Evolutionary conservation across 2,113 vertebrate species (phyloP).

Genomic region (Bagarius yarrelli): DNA sequence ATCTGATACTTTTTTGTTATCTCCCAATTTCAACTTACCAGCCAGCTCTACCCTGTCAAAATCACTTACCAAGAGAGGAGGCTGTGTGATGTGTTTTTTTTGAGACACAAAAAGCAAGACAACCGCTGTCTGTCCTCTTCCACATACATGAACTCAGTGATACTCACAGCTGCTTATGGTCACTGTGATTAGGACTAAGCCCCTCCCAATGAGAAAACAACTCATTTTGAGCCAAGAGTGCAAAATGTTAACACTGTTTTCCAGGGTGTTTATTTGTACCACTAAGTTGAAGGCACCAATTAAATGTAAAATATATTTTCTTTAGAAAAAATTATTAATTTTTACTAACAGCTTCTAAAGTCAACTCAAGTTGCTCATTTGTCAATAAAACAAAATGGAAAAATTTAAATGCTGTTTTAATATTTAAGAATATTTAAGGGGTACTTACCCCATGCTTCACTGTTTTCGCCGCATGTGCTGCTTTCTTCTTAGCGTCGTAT

Average conservation of each 20-base stretch:
- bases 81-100: neutral
- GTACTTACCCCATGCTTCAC: slow-evolving; percentile 96
- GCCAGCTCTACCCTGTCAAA: neutral
- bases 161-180: neutral
- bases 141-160: neutral
- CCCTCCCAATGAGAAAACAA: neutral
- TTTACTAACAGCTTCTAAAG: no score
- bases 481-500: slow-evolving; percentile 99
- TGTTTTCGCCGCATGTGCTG: slow-evolving; percentile 96
- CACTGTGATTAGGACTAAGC: neutral
- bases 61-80: neutral
- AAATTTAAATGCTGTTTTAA: no score
- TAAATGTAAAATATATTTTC: no score
- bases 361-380: no score
- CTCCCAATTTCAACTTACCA: neutral
- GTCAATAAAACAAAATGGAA: no score
- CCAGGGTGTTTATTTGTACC: no score
- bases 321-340: no score
- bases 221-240: neutral
- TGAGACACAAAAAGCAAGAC: neutral
- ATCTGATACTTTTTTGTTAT: neutral
- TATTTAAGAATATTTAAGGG: no score
- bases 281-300: no score
- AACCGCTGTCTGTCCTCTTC: neutral
- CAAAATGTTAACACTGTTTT: no score